Evolutionary conservation across 1,140 invertebrate species (phyloP), one percentile per base, ranked within the genome.

Genomic region (Macrobrachium rosenbergii): DNA sequence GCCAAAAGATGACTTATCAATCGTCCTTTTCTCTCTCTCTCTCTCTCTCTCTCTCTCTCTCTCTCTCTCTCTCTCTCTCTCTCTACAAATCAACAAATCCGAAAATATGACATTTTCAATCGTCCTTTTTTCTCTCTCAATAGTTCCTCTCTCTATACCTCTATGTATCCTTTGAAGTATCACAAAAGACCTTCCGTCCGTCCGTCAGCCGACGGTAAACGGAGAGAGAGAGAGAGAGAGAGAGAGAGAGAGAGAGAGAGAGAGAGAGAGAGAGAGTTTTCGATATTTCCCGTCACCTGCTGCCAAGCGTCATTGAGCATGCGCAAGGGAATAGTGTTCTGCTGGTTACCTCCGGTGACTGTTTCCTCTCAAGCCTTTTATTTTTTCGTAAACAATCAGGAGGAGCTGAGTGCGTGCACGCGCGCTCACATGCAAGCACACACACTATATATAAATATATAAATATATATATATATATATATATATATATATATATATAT

Each of bases 381-480:
- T 12, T 8, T 37, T 52, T 52, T 52, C 7, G 2, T 52, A 52
- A 52, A 52, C 52, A 52, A 52, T 52, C 12, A 12, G 8, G 16
- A 28, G 69, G 12, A 37, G 28, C 28, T 28, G 10, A 23, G 5
- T 72, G 23, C 5, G 5, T 0, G 5, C 5, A n/a, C n/a, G 10
- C 21, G 21, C 37, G 14, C 69, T 28, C 37, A n/a, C 7, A 28
- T 12, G 21, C 23, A 28, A 16, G 10, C 14, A 43, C 14, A 72
- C 21, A 72, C 10, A 23, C 21, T n/a, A n/a, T n/a, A n/a, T n/a
- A 72, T 10, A 23, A 0, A n/a, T 14, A 11, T 10, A 28, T 72
- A 72, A 28, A 72, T 72, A 12, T 72, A 72, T 72, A 72, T 72
- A 72, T 23, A 72, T 23, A 28, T 37, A 28, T 72, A 28, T 72